phyloP scores from a whole-genome alignment of 2,888 invertebrate species.

The Galeruca laticollis region DNA sequence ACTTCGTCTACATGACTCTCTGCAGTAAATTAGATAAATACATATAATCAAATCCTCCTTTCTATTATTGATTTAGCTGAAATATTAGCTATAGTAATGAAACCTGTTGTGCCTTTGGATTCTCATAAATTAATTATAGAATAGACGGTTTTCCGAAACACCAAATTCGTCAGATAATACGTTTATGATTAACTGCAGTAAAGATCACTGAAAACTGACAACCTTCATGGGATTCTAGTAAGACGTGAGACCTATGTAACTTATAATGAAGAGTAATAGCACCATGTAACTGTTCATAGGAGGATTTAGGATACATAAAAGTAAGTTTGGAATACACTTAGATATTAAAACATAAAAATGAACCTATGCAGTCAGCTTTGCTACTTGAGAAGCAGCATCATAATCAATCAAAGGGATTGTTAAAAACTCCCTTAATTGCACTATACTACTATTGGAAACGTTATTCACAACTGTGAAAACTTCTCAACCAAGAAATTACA shows the following conservation, averaged over 20 bases:
- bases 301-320: background rate
- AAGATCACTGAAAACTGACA: constrained; percentile 6
- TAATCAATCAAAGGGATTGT: no score
- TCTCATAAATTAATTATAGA: constrained; percentile 8
- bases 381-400: no score
- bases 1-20: no score
- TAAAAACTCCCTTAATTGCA: no score
- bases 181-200: constrained; percentile 4
- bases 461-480: no score
- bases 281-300: background rate
- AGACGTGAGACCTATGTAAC: background rate
- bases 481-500: no score
- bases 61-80: no score
- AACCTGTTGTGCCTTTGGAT: background rate
- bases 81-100: background rate
- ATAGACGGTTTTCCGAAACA: background rate
- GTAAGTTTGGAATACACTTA: background rate
- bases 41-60: no score
- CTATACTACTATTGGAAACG: no score
- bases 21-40: no score
- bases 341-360: no score
- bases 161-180: constrained; percentile 10
- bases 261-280: background rate
- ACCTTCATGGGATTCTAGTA: constrained; percentile 3
- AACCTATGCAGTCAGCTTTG: no score